Conservation (phyloP, 2,113 vertebrate genomes). For the Triplophysa siluroides region DNA sequence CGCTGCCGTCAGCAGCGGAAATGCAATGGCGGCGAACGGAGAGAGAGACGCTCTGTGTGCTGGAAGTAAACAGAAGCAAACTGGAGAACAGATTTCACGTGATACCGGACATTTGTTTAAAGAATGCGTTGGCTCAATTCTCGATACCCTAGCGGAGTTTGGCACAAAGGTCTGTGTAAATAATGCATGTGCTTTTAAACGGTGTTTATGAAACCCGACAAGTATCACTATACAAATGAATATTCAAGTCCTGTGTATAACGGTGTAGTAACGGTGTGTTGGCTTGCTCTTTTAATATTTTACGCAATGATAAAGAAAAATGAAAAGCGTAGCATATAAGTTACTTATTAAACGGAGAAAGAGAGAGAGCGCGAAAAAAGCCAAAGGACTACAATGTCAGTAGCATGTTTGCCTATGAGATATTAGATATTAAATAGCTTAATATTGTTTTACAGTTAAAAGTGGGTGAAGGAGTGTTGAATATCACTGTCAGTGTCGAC, state of each 20-base stretch:
- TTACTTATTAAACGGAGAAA: too few species aligned
- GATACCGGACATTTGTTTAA: conserved; percentile 42
- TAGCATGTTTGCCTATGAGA: too few species aligned
- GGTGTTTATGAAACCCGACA: neutral
- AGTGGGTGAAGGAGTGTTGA: conserved; percentile 81
- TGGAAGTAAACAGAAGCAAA: conserved; percentile 31
- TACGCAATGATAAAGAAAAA: neutral
- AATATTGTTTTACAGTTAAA: conserved; percentile 79
- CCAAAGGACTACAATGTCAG: too few species aligned
- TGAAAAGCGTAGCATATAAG: too few species aligned
- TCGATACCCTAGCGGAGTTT: conserved; percentile 66
- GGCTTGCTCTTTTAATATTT: neutral
- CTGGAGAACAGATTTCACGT: conserved; percentile 25
- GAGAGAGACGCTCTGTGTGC: conserved; percentile 30
- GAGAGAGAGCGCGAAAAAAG: too few species aligned
- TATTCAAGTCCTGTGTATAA: neutral
- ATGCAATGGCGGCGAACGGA: conserved; percentile 67
- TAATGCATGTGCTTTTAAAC: neutral
- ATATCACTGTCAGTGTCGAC: conserved; percentile 79
- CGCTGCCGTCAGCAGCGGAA: conserved; percentile 7
- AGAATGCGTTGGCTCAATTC: conserved; percentile 60
- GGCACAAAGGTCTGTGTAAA: conserved; percentile 70
- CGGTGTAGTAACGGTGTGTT: neutral
- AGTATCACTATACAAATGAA: neutral
- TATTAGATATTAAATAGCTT: too few species aligned